A percentile compares a stretch with the other conserved stretches of the same genome.
phyloP scores from a whole-genome alignment of 2,888 invertebrate genomes.

The Mesoligia furuncula region DNA sequence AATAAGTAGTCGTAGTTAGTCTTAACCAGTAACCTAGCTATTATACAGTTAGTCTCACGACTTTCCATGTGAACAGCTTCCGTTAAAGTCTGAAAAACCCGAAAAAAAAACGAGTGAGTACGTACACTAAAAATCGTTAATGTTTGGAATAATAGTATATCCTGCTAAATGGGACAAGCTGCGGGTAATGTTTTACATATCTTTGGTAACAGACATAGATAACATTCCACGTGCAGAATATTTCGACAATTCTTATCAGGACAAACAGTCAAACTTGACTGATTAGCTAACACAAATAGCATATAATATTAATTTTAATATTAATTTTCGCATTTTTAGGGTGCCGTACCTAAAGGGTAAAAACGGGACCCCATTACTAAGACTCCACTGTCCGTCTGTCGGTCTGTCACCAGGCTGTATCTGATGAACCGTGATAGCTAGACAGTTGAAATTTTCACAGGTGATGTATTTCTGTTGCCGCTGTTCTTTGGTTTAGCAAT shows the following conservation, averaged over 20 bases:
- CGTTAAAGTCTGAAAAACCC: neutral
- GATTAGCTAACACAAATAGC: slow-evolving; percentile 27
- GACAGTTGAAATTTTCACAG: no score
- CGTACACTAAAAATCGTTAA: neutral
- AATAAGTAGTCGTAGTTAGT: neutral
- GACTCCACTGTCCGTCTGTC: no score
- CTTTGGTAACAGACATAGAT: slow-evolving; percentile 8
- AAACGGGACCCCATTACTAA: no score
- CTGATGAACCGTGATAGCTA: no score
- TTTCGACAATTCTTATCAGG: slow-evolving; percentile 26
- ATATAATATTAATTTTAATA: no score
- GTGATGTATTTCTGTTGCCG: no score
- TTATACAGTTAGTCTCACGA: neutral
- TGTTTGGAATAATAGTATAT: neutral
- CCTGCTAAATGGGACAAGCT: neutral
- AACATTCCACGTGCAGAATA: slow-evolving; percentile 11
- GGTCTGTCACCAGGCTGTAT: no score
- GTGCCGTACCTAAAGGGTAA: no score
- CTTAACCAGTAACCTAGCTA: no score
- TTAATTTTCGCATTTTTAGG: neutral
- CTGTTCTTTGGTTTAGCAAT: neutral
- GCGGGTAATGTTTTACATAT: slow-evolving; percentile 11
- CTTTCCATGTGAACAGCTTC: neutral
- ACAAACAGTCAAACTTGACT: slow-evolving; percentile 25
- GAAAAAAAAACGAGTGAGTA: neutral